Evolutionary conservation across 92 coral and sea anemone genomes (phyloP), one percentile per base, ranked within the genome.

Genomic region (Siderastrea radians): DNA sequence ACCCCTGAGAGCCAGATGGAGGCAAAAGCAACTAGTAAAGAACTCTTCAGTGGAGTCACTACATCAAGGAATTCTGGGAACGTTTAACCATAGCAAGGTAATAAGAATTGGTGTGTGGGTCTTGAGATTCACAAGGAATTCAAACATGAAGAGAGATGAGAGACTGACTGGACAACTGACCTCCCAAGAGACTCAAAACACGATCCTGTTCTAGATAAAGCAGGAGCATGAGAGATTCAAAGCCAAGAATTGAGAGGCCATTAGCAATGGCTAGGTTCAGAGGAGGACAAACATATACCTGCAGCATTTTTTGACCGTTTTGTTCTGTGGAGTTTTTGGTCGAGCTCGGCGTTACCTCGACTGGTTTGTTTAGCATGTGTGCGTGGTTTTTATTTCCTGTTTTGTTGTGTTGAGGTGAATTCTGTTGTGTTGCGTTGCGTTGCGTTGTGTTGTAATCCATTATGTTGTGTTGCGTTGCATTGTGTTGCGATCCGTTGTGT

Each of bases 141-240:
- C 53, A 71, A 70, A 79, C 69, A 43, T 54, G 7, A 58, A 82
- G 53, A 57, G 44, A 58, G 43, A 58, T 44, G 68, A 72, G 54
- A 45, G 79, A 82, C 26, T 62, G 57, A 55, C 14, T 17, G 85
- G 79, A 10, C 69, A 71, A 10, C 48, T 82, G 60, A 72, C 79
- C 2, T 55, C 87, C 54, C 46, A 68, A 5, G 70, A 82, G 38
- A 82, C 72, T 69, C 38, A 82, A 70, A 66, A 72, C 49, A 69
- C 57, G 68, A 79, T 57, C 78, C 87, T 58, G 57, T 70, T 71
- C 66, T 71, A 79, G 79, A 74, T 68, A 12, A 72, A 45, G 72
- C 75, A 26, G 38, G 79, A n/a, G 38, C 47, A 12, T 79, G 72
- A 76, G 68, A 0, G 7, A 51, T 53, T 75, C 62, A 53, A 55